Evolutionary conservation across 2,113 vertebrate genomes (phyloP), one percentile per base, ranked within the genome.

Genomic region (Hyla sarda): DNA sequence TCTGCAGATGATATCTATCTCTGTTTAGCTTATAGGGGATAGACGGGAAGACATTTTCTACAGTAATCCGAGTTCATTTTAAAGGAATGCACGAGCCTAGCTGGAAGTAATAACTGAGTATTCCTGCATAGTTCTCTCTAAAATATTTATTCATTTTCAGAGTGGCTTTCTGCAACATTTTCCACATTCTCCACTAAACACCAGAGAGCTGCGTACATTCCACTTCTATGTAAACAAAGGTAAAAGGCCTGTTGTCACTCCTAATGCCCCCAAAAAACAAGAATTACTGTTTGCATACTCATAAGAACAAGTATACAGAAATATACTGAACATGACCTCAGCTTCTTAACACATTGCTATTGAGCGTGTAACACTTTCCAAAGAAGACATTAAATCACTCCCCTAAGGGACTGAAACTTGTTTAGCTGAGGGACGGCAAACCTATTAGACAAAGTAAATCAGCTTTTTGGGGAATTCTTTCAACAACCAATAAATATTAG

Each of bases 101-200:
- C 74, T 78, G 23, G 62, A 85, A 71, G 84, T 54, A 85, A 85
- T 79, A 78, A 56, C 58, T 17, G 74, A 78, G 60, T 56, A 30
- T 41, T 32, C 60, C 62, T 78, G 75, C 48, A 79, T 85, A 71
- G 23, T 84, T 84, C 10, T 73, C 8, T 65, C 74, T 79, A 78
- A 79, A 79, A 85, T 85, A 85, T 85, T 85, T 78, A 79, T 85
- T 85, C 83, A 67, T 78, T 85, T 76, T 48, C 60, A 77, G 41
- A 84, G 54, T 76, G 47, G 23, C 41, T 78, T 85, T 85, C 74
- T 73, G 25, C 74, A 85, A 54, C 75, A 85, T 85, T 85, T 79
- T 79, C 84, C 74, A 65, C 84, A 85, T 85, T 78, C 74, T 85
- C 62, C n/a, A 41, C 28, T 56, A 73, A 73, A 74, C 30, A 25